phyloP scores from a whole-genome alignment of 2,888 invertebrate species.

The Merodon equestris region DNA sequence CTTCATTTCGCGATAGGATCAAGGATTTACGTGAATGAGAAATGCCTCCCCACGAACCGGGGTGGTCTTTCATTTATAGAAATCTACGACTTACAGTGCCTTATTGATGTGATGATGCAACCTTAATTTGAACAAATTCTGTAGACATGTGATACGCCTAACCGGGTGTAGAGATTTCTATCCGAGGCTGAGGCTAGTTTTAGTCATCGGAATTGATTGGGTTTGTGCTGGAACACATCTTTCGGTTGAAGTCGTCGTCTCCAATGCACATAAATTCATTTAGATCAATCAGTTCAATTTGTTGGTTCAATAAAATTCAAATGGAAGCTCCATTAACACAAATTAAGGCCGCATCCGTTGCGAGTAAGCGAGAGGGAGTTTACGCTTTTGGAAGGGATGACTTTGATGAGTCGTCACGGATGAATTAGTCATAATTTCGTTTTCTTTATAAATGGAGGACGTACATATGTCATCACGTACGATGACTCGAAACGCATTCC shows the following conservation, averaged over 20 bases:
- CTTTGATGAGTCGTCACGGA: constrained; percentile 27
- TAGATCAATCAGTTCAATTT: constrained; percentile 80
- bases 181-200: constrained; percentile 19
- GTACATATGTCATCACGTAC: too few species aligned
- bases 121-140: constrained; percentile 42
- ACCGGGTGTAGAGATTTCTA: too few species aligned
- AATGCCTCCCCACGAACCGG: constrained; percentile 30
- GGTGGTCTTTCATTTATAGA: constrained; percentile 56
- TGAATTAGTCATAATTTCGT: constrained; percentile 58
- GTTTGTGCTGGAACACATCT: constrained; percentile 30
- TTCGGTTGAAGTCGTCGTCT: constrained; percentile 36
- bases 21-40: constrained; percentile 51
- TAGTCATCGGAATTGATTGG: constrained; percentile 59
- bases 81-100: not conserved
- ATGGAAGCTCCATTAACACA: constrained; percentile 78
- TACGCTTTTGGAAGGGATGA: constrained; percentile 8
- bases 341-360: constrained; percentile 77
- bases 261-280: constrained; percentile 78
- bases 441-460: too few species aligned
- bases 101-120: constrained; percentile 52
- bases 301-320: constrained; percentile 79
- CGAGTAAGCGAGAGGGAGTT: not conserved
- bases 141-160: too few species aligned
- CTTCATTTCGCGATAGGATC: constrained; percentile 36
- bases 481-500: too few species aligned